A percentile compares a stretch with the other conserved stretches of the same genome.
Conservation (phyloP, 2,113 vertebrate species). For the Scalopus aquaticus region DNA sequence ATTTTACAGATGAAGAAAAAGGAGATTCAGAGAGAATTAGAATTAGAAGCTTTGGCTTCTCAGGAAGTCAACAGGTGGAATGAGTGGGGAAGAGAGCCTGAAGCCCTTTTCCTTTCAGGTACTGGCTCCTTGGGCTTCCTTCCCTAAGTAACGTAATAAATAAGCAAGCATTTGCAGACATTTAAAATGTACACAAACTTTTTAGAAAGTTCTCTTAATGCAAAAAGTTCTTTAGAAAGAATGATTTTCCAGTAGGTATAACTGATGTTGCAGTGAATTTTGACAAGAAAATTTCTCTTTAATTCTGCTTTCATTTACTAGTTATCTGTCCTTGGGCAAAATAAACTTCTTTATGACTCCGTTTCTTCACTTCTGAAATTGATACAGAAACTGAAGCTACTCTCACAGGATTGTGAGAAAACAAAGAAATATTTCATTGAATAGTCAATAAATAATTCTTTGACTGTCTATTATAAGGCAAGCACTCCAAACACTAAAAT, state of each 20-base stretch:
- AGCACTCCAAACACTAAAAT: neutral
- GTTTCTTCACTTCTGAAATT: neutral
- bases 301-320: neutral
- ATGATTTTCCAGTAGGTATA: neutral
- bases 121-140: neutral
- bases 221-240: neutral
- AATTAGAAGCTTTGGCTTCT: neutral
- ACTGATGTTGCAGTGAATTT: neutral
- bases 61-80: neutral
- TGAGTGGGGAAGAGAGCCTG: neutral
- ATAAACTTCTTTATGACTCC: neutral
- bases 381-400: neutral
- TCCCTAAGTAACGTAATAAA: neutral
- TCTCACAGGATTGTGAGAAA: neutral
- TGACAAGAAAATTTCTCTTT: neutral
- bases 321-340: neutral
- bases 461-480: neutral
- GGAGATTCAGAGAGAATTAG: neutral
- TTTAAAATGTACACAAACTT: neutral
- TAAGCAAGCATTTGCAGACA: neutral
- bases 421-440: neutral
- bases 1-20: neutral
- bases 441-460: neutral
- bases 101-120: neutral
- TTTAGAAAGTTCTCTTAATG: neutral